Base-by-base conservation (phyloP, 2,113 vertebrate genomes). In the Propithecus coquereli region DNA sequence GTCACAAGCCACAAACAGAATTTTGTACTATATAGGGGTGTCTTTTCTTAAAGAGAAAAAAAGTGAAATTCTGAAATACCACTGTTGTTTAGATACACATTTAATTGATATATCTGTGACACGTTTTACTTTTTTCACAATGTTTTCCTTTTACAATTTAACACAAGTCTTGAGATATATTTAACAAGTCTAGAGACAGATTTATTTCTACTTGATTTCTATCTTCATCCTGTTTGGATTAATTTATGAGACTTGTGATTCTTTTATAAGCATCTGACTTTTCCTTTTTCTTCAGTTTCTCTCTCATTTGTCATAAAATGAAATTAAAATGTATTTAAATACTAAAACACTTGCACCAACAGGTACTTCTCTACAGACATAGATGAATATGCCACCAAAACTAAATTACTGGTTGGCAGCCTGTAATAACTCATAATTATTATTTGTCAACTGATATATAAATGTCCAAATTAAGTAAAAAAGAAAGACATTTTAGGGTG, bases 291-390 rank as follows among this genome's bases (percentile, higher is more conserved):
- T 74, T 87, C 14, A 47, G 20, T 5, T 71, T 70, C 2, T 86
- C n/a, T 81, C 30, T 85, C 25, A 71, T 65, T 81, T 85, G 43
- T 61, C 47, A 66, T 82, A 43, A 79, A 83, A 68, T 71, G 9
- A 66, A 90, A 86, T 74, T 93, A 84, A 84, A 87, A 90, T 77
- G 8, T 25, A 43, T 76, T 40, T 90, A 90, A 92, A 34, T 79
- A 77, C 22, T 79, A 66, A 84, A 86, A 90, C 45, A 82, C 40
- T 83, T 71, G 3, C 70, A 43, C 10, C 11, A 57, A 73, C 18
- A 73, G 5, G 32, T 87, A 22, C 17, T 74, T 3, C 8, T 90
- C 30, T 93, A 54, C 9, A 74, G 12, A 73, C 30, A 84, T 23
- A 87, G 30, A 83, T 79, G 47, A 65, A 71, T 70, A 90, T 80